Base-by-base conservation (phyloP, 2,113 vertebrate species). In the Percina caprodes region DNA sequence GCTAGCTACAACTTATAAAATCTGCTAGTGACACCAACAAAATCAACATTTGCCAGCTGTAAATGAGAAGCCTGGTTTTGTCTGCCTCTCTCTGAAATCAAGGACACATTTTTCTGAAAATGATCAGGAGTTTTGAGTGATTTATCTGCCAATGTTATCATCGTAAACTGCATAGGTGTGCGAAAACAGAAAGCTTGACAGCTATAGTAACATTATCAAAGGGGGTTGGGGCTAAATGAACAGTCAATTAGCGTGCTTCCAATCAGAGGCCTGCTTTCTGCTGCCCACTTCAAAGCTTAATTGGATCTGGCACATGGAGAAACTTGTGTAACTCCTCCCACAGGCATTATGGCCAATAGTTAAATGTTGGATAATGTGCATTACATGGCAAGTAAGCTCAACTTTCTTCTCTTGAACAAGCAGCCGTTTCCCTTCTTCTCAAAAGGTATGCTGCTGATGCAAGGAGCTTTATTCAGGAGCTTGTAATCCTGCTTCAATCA, bases 401-500 rank as follows among this genome's bases (percentile, higher is more conserved):
- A 61, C 77, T 81, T 79, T 71, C 82, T 90, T 88, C 63, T 80
- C 70, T 66, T 84, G 83, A 86, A 89, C 87, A 81, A 76, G 85
- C 91, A 92, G 87, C 85, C 74, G 55, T 82, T 88, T 89, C 71
- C 65, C 68, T 75, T 86, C 80, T 70, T 48, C 81, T 83, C 63
- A 15, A 84, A 92, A 92, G 92, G 86, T 93, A 91, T 79, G 81
- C 82, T 92, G 91, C 92, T 92, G 90, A 92, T 92, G 93, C 90
- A 82, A 86, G 92, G 87, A 86, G 93, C 92, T 95, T 94, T 93
- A 92, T 92, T 90, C 92, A 89, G 77, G 79, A 88, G 88, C 90
- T 87, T 89, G 91, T 94, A 94, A 94, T 95, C 92, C 93, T 92
- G 92, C 94, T 92, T 93, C 92, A 93, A 96, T 94, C 94, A 93